phyloP scores from a whole-genome alignment of 2,888 invertebrate species.

The Tiphia femorata region DNA sequence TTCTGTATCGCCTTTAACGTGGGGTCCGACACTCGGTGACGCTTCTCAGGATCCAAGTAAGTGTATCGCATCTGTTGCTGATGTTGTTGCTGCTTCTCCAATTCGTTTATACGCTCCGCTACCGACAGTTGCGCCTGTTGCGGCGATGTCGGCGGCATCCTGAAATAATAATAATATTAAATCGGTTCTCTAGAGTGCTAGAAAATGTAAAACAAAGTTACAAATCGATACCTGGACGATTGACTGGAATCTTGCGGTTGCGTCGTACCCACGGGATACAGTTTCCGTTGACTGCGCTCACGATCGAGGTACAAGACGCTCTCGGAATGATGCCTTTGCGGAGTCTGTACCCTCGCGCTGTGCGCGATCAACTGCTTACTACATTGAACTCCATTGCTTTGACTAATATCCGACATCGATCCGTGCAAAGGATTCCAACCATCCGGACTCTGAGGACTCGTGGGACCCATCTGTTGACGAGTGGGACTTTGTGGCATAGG shows the following conservation, averaged over 20 bases:
- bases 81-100: slow-evolving; percentile 63
- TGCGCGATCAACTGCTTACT: slow-evolving; percentile 79
- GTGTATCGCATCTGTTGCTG: slow-evolving; percentile 73
- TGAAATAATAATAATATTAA: slow-evolving; percentile 13
- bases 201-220: not conserved
- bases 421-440: slow-evolving; percentile 56
- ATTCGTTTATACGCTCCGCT: slow-evolving; percentile 71
- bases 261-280: slow-evolving; percentile 80
- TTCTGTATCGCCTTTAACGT: slow-evolving; percentile 86
- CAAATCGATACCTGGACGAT: slow-evolving; percentile 41
- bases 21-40: slow-evolving; percentile 78
- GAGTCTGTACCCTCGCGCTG: slow-evolving; percentile 82
- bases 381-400: slow-evolving; percentile 50
- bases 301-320: slow-evolving; percentile 79
- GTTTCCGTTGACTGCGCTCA: slow-evolving; percentile 72
- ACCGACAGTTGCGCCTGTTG: slow-evolving; percentile 70
- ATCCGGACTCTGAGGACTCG: slow-evolving; percentile 43
- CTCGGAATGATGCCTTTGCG: slow-evolving; percentile 83
- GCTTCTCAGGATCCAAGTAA: slow-evolving; percentile 81
- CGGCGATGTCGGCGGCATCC: slow-evolving; percentile 48
- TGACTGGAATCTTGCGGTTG: slow-evolving; percentile 67
- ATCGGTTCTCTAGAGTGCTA: not conserved
- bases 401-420: slow-evolving; percentile 63
- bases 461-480: slow-evolving; percentile 27
- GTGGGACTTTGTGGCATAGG: slow-evolving; percentile 51